Evolutionary conservation across 2,888 invertebrate genomes (phyloP).

Genomic region (Acanthococcus lagerstroemiae): DNA sequence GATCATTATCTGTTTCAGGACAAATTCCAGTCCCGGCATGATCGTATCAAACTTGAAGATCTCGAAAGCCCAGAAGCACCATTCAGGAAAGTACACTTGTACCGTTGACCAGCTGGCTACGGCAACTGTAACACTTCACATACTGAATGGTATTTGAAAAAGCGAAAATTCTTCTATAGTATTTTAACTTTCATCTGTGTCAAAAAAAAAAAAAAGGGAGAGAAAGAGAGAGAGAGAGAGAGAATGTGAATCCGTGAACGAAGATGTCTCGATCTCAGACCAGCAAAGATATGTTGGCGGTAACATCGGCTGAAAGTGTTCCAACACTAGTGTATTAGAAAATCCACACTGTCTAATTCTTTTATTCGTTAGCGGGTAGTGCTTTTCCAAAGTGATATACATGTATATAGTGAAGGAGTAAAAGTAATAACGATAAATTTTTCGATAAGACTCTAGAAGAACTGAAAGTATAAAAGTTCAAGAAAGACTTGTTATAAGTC

Average conservation of each 20-base stretch:
- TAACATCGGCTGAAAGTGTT: no score
- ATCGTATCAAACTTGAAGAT: conserved; percentile 47
- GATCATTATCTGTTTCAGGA: conserved; percentile 41
- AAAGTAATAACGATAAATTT: conserved; percentile 24
- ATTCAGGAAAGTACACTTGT: conserved; percentile 54
- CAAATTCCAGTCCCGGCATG: conserved; percentile 42
- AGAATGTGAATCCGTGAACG: no score
- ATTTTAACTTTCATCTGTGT: no score
- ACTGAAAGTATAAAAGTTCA: conserved; percentile 17
- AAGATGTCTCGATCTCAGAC: no score
- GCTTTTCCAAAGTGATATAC: conserved; percentile 7
- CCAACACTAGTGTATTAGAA: no score
- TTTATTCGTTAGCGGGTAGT: neutral
- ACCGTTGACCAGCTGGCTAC: conserved; percentile 46
- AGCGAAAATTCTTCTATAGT: no score
- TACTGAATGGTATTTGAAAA: conserved; percentile 53
- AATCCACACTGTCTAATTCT: no score
- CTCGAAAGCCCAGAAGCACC: conserved; percentile 47
- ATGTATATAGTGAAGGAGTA: neutral
- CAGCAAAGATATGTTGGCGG: no score
- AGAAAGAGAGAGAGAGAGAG: no score
- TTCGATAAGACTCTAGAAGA: conserved; percentile 16
- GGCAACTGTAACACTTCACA: conserved; percentile 51
- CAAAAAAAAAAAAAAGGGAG: no score
- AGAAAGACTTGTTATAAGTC: conserved; percentile 28